Conservation (phyloP, 2,113 vertebrate genomes). For the Notothenia rossii region DNA sequence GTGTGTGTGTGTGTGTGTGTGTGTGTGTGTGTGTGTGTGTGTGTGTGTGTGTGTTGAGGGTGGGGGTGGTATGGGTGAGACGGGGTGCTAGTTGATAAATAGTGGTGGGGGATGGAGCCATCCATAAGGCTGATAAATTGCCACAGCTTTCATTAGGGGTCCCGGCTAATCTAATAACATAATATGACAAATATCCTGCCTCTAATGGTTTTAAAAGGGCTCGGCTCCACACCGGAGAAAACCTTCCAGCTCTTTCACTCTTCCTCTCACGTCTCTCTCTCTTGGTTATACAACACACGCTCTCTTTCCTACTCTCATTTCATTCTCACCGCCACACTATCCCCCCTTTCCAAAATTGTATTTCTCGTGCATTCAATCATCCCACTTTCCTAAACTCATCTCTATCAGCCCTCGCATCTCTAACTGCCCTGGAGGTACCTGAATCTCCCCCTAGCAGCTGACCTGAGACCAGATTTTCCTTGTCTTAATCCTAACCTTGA, state of each 20-base stretch:
- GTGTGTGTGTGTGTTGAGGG: not conserved
- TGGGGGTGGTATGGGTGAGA: slow-evolving; percentile 59
- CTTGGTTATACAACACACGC: slow-evolving; percentile 50
- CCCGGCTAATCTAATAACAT: slow-evolving; percentile 86
- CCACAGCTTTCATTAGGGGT: slow-evolving; percentile 86
- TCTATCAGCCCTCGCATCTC: slow-evolving; percentile 51
- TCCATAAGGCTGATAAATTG: slow-evolving; percentile 86
- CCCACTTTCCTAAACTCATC: slow-evolving; percentile 45
- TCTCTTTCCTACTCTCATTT: slow-evolving; percentile 29
- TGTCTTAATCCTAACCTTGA: slow-evolving; percentile 71
- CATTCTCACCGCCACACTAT: slow-evolving; percentile 13
- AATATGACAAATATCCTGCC: slow-evolving; percentile 86
- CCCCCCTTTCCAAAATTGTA: slow-evolving; percentile 37
- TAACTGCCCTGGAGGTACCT: slow-evolving; percentile 37
- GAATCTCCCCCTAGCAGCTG: slow-evolving; percentile 28
- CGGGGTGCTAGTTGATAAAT: slow-evolving; percentile 81
- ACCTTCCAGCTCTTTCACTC: slow-evolving; percentile 54
- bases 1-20: too few species aligned
- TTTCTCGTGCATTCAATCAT: slow-evolving; percentile 44
- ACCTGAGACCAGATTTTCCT: slow-evolving; percentile 70
- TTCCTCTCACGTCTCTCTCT: slow-evolving; percentile 6
- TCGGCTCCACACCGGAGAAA: slow-evolving; percentile 51
- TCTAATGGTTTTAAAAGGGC: slow-evolving; percentile 84
- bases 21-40: slow-evolving; percentile 50
- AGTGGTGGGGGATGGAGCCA: slow-evolving; percentile 76